Base-by-base conservation (phyloP, 2,888 invertebrate genomes). In the Alitta virens region DNA sequence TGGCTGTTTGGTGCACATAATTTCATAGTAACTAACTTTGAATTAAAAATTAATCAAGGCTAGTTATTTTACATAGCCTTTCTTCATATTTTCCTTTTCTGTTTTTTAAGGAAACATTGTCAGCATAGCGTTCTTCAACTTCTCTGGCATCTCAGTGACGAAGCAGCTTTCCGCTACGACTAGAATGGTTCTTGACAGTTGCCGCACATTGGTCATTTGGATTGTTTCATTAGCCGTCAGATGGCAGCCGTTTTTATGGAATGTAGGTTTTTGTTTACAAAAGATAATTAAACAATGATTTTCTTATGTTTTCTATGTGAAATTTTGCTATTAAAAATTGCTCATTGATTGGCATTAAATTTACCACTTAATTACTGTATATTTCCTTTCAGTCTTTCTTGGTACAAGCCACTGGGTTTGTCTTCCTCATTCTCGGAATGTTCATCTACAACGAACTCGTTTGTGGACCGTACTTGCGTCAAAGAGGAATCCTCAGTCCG, bases 131-230 rank as follows among this genome's bases (percentile, higher is more conserved):
- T 91, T 94, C 83, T 95, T 95, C 85, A 94, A 93, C 81, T 95
- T 91, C 81, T 89, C 92, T 68, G 94, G 94, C 12, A 88, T 95
- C 67, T 91, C 91, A 76, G 91, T 97, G 2, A 93, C 94, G 0
- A 96, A 95, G 83, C 92, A 94, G 81, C 87, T 94, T 75, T 94
- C 92, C 1, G 94, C 96, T 1, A 94, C 93, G 0, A 92, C 92
- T 1, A 86, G 94, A 67, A 91, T 94, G 90, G 90, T 95, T 14
- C 84, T 94, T 53, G 94, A 95, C 79, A 91, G 90, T 57, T 85
- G 92, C n/a, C 86, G 95, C 68, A 93, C 94, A 0, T 84, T 95
- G 52, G 86, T 94, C n/a, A 91, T 96, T 74, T 98, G 95, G 95
- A 83, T 87, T 1, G 87, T 91, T 58, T 90, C 91, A 0, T 84